Evolutionary conservation across 2,113 vertebrate genomes (phyloP).

Genomic region (Fulmarus glacialis): DNA sequence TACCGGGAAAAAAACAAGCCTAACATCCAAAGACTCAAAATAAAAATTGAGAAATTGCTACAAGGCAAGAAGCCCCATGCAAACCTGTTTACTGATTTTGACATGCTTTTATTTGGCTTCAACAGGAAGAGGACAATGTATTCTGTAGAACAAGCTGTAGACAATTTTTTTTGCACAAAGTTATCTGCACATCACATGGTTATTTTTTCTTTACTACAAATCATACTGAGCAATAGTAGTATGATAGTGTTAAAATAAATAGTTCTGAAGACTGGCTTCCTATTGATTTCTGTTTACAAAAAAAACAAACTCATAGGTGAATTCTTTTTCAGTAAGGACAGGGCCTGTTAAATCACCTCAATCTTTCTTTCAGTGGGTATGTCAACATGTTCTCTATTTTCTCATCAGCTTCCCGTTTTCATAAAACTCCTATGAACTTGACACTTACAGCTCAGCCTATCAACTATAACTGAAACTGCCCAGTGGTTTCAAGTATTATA

Average conservation of each 20-base stretch:
- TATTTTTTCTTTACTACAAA: background rate
- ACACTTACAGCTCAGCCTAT: background rate
- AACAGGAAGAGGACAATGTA: background rate
- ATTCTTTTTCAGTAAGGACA: background rate
- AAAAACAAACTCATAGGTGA: background rate
- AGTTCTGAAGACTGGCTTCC: background rate
- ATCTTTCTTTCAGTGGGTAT: background rate
- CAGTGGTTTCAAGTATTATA: background rate
- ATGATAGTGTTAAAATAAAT: background rate
- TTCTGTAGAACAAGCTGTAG: background rate
- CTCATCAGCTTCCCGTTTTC: background rate
- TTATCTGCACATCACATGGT: background rate
- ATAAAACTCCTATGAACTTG: background rate
- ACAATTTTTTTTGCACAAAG: fast-evolving
- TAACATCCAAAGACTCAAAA: background rate
- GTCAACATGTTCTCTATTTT: background rate
- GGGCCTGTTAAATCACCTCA: background rate
- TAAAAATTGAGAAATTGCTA: background rate
- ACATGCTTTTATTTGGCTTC: background rate
- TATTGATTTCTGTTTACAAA: background rate
- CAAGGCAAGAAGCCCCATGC: background rate
- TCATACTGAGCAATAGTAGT: background rate
- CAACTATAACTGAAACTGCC: background rate
- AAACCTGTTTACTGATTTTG: background rate
- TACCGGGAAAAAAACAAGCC: background rate